Base-by-base conservation (phyloP, 1,140 invertebrate genomes). In the Hestina assimilis region DNA sequence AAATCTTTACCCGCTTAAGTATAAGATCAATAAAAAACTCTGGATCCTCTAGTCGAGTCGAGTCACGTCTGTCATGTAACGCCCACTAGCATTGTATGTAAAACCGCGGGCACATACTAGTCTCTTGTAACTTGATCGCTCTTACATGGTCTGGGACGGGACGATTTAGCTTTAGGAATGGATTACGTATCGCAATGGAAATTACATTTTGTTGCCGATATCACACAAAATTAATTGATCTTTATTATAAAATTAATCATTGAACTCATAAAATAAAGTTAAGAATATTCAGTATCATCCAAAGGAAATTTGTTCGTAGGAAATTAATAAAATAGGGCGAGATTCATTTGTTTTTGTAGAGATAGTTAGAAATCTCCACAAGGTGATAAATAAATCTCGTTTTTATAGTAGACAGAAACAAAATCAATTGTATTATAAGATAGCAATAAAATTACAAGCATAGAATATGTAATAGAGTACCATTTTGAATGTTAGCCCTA, bases 51-150 rank as follows among this genome's bases (percentile, higher is more conserved):
- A 52, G 38, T 26, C 24, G 31, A 51, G 23, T 42, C 28, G 9
- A 52, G 31, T 59, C 47, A 51, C 43, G 31, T 28, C 21, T 21
- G 15, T 28, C 29, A 31, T 47, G 52, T 57, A 57, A 70, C 79
- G 71, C 81, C 81, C 71, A 81, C 76, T 23, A 28, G 56, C 68
- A 84, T 84, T 84, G 79, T 84, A 84, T 82, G 79, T 75, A 72
- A 84, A 84, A 80, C 48, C 59, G 40, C 56, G 54, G 59, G 53
- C 59, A 64, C 43, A 66, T 62, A 56, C 48, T 64, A 52, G 53
- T 55, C 38, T 12, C 51, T 62, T 67, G 72, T 70, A 72, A 69
- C 64, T 63, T 63, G 65, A 75, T 62, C 67, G 50, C 42, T 46
- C 47, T 54, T 66, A 83, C 75, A 79, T 70, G 72, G 69, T 48